Evolutionary conservation across 2,113 vertebrate species (phyloP), one percentile per base, ranked within the genome.

Genomic region (Chrysemys picta): DNA sequence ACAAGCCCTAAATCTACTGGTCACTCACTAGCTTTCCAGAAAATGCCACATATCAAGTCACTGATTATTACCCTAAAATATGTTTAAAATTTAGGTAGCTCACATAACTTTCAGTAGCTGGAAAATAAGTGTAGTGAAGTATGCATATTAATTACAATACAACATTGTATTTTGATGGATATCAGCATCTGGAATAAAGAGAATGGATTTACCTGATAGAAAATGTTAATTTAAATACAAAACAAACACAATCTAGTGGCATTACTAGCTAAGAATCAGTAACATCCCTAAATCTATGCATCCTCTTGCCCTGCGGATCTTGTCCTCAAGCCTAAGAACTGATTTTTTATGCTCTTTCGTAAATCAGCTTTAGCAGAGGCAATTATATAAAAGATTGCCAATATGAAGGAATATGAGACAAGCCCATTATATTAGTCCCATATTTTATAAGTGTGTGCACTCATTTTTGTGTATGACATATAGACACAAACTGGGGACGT

Each of bases 391-490:
- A 47, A 21, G 3, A 19, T 8, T 10, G 10, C 3, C 52, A n/a
- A 14, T 11, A 69, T 3, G 0, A 84, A 76, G 47, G 6, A 1
- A 0, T 1, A n/a, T 12, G 4, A 50, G 12, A 10, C 35, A 69
- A 47, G 6, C 2, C 27, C 35, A 6, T 19, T 17, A 80, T 81
- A 84, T n/a, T 69, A 88, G 10, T 5, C 76, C 17, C 0, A 0
- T 29, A 79, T 87, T 25, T 45, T 62, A 52, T 21, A 82, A 86
- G 89, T 2, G 35, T 42, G 80, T 57, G 69, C 76, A 56, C 50
- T 53, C 10, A 2, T 9, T 76, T 56, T 72, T 56, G 21, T 0
- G 0, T 22, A 75, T 3, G 1, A 35, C 45, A 10, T 1, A 3
- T 49, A 82, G 45, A 8, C 19, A 2, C 0, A 5, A 54, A 12